phyloP scores from a whole-genome alignment of 2,797 vertebrate genomes.

The Apogon talboti region DNA sequence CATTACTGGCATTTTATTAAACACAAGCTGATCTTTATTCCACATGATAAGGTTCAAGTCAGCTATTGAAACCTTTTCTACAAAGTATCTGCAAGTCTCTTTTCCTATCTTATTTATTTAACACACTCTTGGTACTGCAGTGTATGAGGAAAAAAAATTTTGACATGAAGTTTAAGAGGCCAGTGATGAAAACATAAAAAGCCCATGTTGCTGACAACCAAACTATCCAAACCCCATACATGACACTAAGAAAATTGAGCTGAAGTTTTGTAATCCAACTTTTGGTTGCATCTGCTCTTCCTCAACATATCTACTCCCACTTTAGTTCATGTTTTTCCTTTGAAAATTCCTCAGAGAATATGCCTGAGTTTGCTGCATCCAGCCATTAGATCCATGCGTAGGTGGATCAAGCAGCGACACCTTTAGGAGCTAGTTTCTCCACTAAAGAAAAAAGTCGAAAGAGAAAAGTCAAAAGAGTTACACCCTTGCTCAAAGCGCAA shows the following conservation, averaged over 20 bases:
- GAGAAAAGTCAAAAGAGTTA: slow-evolving; percentile 33
- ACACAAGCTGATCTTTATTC: too few species aligned
- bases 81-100: too few species aligned
- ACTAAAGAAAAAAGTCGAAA: slow-evolving; percentile 34
- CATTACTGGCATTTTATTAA: too few species aligned
- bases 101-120: too few species aligned
- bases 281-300: slow-evolving; percentile 35
- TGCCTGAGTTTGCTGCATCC: slow-evolving; percentile 48
- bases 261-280: slow-evolving; percentile 44
- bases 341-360: slow-evolving; percentile 52
- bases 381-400: slow-evolving; percentile 46
- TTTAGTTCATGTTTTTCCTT: slow-evolving; percentile 43
- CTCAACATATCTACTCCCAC: slow-evolving; percentile 48
- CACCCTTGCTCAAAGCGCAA: slow-evolving; percentile 37
- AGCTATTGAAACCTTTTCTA: too few species aligned
- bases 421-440: slow-evolving; percentile 40
- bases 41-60: too few species aligned
- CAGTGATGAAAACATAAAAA: slow-evolving; percentile 8
- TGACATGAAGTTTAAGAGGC: background rate
- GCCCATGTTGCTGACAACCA: slow-evolving; percentile 13
- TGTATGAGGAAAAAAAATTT: background rate
- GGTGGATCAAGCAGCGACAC: slow-evolving; percentile 54
- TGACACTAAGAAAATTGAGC: background rate
- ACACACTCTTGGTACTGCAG: too few species aligned
- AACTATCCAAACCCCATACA: background rate